These are phyloP conservation scores for Colossoma macropomum DNA, from an alignment of 2,113 vertebrate species.

Conservation along the genomic window DNA sequence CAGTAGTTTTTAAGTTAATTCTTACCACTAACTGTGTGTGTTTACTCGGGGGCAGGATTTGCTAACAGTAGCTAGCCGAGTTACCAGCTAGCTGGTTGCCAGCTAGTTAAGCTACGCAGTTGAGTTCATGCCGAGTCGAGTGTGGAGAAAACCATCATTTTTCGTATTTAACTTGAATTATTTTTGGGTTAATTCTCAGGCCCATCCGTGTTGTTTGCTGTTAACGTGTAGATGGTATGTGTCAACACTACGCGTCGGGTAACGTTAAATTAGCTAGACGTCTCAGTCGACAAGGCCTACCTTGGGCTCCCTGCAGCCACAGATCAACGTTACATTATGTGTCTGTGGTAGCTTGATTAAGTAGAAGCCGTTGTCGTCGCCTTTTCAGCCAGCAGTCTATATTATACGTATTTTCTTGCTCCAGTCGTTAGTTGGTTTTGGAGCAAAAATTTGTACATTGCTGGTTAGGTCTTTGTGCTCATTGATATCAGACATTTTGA, in stretches of 20 bases:
- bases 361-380: constrained; percentile 46
- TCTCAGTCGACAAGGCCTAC: constrained; percentile 35
- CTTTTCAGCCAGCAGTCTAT: constrained; percentile 4
- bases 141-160: not conserved
- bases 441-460: not conserved
- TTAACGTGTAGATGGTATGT: not conserved
- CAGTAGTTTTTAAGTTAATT: not conserved
- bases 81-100: constrained; percentile 4
- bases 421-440: not conserved
- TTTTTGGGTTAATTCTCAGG: constrained; percentile 11
- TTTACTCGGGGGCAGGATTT: constrained; percentile 53
- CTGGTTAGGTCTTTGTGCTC: constrained; percentile 1
- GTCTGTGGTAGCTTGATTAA: constrained; percentile 26
- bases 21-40: not conserved
- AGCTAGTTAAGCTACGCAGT: constrained; percentile 56
- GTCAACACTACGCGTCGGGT: not conserved
- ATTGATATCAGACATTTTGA: constrained; percentile 6
- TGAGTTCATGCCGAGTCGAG: constrained; percentile 6
- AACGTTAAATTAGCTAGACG: not conserved
- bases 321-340: not conserved
- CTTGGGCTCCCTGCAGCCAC: constrained; percentile 8
- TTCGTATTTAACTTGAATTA: constrained; percentile 3
- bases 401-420: not conserved
- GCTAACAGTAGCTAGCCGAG: constrained; percentile 49
- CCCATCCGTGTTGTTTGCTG: not conserved